phyloP scores from a whole-genome alignment of 2,113 vertebrate species.

The Telmatochromis sp. region DNA sequence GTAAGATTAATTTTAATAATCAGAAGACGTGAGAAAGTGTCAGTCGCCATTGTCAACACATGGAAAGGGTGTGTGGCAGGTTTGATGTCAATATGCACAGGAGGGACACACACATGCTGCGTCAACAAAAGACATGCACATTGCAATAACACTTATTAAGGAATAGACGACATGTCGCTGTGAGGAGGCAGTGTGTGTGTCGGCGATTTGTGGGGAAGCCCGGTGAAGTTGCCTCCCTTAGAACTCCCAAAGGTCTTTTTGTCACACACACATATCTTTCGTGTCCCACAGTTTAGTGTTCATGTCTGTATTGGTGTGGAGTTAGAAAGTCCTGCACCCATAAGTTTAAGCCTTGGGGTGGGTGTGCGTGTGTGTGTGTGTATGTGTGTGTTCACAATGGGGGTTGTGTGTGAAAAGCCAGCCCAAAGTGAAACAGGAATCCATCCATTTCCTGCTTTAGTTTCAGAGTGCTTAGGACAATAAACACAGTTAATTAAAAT shows the following conservation, averaged over 20 bases:
- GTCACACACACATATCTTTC: background rate
- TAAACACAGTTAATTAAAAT: slow-evolving; percentile 68
- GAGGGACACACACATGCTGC: slow-evolving; percentile 47
- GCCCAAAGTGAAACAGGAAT: slow-evolving; percentile 56
- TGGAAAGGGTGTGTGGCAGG: slow-evolving; percentile 61
- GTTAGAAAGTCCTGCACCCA: background rate
- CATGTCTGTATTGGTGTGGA: background rate
- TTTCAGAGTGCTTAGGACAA: slow-evolving; percentile 55
- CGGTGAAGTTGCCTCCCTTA: background rate
- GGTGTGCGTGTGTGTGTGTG: background rate
- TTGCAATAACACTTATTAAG: slow-evolving; percentile 69
- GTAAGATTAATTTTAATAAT: slow-evolving; percentile 59
- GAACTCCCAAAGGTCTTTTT: slow-evolving; percentile 43
- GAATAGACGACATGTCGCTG: slow-evolving; percentile 35
- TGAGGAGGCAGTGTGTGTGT: slow-evolving; percentile 25
- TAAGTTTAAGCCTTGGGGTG: background rate
- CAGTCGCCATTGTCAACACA: slow-evolving; percentile 69
- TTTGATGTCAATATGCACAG: slow-evolving; percentile 55
- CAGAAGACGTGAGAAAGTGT: slow-evolving; percentile 64
- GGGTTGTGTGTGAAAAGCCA: slow-evolving; percentile 10
- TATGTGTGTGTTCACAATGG: slow-evolving; percentile 1
- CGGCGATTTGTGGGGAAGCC: slow-evolving; percentile 34
- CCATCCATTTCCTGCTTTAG: slow-evolving; percentile 60
- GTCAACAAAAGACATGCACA: slow-evolving; percentile 52
- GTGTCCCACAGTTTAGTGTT: background rate